These are phyloP conservation scores for Scelioninae gen. 1 DNA, from an alignment of 2,888 invertebrate genomes.

Conservation along the genomic window DNA sequence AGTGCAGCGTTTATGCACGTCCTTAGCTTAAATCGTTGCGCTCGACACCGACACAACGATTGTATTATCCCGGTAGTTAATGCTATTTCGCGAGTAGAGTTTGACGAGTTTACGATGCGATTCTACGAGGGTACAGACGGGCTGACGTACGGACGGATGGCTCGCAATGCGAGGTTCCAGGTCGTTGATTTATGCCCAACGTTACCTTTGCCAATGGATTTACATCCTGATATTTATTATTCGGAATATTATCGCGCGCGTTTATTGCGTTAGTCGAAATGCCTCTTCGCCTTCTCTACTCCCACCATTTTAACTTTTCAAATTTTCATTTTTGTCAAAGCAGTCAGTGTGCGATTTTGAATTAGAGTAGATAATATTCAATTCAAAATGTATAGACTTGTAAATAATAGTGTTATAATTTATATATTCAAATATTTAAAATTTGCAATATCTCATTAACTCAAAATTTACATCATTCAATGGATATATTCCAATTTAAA, in stretches of 20 bases:
- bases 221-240: conserved; percentile 84
- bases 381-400: no score
- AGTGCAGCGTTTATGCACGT: conserved; percentile 38
- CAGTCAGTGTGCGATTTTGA: background rate
- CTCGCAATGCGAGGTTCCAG: conserved; percentile 73
- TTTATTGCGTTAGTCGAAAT: conserved; percentile 83
- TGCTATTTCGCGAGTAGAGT: conserved; percentile 83
- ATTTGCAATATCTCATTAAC: background rate
- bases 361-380: background rate
- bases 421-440: background rate
- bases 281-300: conserved; percentile 69
- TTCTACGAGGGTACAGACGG: conserved; percentile 77
- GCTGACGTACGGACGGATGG: conserved; percentile 76
- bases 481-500: no score
- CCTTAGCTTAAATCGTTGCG: conserved; percentile 60
- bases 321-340: background rate
- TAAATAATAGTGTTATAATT: background rate
- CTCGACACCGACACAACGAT: conserved; percentile 77
- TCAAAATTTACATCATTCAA: no score
- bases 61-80: conserved; percentile 84
- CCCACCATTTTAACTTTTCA: conserved; percentile 31
- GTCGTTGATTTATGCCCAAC: conserved; percentile 83
- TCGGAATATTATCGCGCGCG: conserved; percentile 83
- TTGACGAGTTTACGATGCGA: conserved; percentile 84
- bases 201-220: conserved; percentile 84